Base-by-base conservation (phyloP, 2,113 vertebrate genomes). In the Dicrurus megarhynchus region DNA sequence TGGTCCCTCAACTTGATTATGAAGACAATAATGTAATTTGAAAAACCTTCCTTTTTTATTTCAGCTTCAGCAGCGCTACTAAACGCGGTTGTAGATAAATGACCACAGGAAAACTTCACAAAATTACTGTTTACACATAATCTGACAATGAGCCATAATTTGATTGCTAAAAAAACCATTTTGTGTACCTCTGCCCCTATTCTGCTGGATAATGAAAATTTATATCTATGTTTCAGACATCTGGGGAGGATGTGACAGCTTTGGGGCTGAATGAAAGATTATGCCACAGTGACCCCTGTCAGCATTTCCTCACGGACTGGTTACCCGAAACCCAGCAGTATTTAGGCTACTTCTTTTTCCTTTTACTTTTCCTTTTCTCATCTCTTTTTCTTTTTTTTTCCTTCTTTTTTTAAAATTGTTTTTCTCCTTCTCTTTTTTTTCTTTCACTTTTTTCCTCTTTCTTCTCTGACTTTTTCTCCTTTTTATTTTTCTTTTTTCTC, bases 241-340 rank as follows among this genome's bases (percentile, higher is more conserved):
- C 98, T 98, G 98, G 98, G 98, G 98, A 98, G 98, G 97, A 97
- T 97, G 98, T 98, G 98, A 98, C 98, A 98, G 98, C 98, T 98
- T 98, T 98, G 98, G 98, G 98, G 98, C 98, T n/a, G 98, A 98
- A 98, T 98, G 98, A 98, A 98, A 98, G 98, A 98, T 98, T 98
- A 98, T 98, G 97, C 98, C 98, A 98, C 97, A 97, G 97, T 98
- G 98, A 98, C 98, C 98, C 97, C 98, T 98, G 98, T 98, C 98
- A 98, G 98, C 98, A 94, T 98, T 98, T 98, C 98, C 98, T 98
- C 97, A 97, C 50, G 95, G 97, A 97, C 97, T 97, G 98, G 98
- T 98, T 98, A 98, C 98, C 98, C 95, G 93, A 98, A 98, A 98
- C 98, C 98, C 98, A 98, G 96, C 65, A 75, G 97, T 97, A 98